Conservation (phyloP, 2,113 vertebrate species). For the Pardalotus punctatus region DNA sequence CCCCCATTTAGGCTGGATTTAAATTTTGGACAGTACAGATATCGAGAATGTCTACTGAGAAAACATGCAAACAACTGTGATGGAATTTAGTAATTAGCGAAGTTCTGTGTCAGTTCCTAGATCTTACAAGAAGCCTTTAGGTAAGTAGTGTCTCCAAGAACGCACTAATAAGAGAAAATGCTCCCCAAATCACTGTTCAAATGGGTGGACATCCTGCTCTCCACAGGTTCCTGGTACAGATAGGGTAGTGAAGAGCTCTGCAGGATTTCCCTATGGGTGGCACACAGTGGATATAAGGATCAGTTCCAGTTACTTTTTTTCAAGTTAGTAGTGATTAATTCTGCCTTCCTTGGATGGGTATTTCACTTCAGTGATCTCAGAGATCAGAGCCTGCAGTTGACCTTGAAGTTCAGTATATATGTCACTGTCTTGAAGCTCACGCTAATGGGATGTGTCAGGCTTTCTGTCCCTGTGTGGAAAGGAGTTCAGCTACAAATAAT, state of each 20-base stretch:
- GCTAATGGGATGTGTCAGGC: background rate
- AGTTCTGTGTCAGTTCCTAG: background rate
- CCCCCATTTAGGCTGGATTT: background rate
- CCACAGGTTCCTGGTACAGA: background rate
- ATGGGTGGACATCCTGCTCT: background rate
- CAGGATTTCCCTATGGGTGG: background rate
- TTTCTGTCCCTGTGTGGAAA: background rate
- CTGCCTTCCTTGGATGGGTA: background rate
- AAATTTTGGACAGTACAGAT: background rate
- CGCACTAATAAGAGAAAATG: background rate
- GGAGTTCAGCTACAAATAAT: background rate
- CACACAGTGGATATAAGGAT: background rate
- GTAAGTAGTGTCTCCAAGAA: background rate
- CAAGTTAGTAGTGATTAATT: background rate
- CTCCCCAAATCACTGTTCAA: background rate
- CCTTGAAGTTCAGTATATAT: background rate
- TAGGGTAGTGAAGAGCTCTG: background rate
- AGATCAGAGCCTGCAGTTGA: background rate
- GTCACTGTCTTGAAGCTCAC: background rate
- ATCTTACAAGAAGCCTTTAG: background rate
- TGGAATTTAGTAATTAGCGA: background rate
- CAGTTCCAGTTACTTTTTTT: background rate
- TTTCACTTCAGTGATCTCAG: slow-evolving; percentile 22
- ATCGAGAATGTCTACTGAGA: background rate
- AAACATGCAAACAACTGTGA: background rate